Evolutionary conservation across 2,113 vertebrate species (phyloP), one percentile per base, ranked within the genome.

Genomic region (Ictalurus punctatus): DNA sequence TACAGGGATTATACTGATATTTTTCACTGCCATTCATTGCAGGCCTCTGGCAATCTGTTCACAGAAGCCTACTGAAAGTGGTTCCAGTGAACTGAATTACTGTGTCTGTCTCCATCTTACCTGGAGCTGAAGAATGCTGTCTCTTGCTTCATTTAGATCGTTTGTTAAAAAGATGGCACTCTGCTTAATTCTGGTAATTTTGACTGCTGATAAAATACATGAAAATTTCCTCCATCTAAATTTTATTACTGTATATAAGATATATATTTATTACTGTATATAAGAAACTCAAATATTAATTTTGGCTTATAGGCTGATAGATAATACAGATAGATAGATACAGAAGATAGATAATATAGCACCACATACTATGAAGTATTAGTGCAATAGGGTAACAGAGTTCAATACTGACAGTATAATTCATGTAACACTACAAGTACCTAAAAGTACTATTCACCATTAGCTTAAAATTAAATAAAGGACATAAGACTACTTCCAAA

Each of bases 1-100:
- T 67, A 87, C 76, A 81, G 61, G 63, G 40, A 78, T 79, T 59
- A 78, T 76, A 87, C 81, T 69, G 86, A 87, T 87, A 58, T 56
- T 54, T 40, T 37, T 25, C 73, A 40, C 44, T 83, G 52, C 86
- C 79, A 88, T 88, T 88, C 48, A 83, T 83, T 71, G 86, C 52
- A 73, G 23, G 65, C 61, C 86, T 83, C 63, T 52, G 61, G 86
- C 65, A 88, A 54, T 83, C 79, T 83, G 65, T 87, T 87, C 61
- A 65, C 61, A 87, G 86, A 44, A 69, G 48, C 61, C 48, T 69
- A 67, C 10, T 81, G 27, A 87, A 80, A 79, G 13, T 79, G 27
- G 61, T 65, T 87, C 30, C 61, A 56, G 19, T 71, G 52, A 59
- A 65, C 30, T 83, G 79, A 88, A 88, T 83, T 88, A 83, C 86